Conservation (phyloP, 2,888 invertebrate genomes). For the Cheilosia urbana region DNA sequence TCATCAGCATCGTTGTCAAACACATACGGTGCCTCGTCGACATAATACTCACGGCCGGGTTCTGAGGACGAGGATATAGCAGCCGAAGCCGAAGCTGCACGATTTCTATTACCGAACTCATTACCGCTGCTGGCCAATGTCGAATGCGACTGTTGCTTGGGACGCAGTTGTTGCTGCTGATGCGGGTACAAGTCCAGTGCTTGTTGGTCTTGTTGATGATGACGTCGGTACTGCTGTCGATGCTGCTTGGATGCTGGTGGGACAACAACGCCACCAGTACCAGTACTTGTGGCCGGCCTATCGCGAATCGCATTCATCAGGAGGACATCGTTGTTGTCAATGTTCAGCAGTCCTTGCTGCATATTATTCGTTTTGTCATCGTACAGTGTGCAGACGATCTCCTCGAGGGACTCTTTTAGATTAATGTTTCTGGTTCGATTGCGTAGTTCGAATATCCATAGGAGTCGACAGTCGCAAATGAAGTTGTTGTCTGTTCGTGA, state of each 20-base stretch:
- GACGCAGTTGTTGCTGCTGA: slow-evolving; percentile 53
- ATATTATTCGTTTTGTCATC: slow-evolving; percentile 76
- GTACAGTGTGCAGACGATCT: slow-evolving; percentile 89
- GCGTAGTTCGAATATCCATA: slow-evolving; percentile 90
- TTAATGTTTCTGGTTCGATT: slow-evolving; percentile 90
- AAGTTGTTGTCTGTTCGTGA: slow-evolving; percentile 91
- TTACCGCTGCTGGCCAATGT: slow-evolving; percentile 77
- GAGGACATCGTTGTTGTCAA: slow-evolving; percentile 72
- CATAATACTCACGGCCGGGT: slow-evolving; percentile 74
- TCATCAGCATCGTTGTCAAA: slow-evolving; percentile 61
- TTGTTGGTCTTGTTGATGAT: slow-evolving; percentile 61
- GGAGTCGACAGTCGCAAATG: slow-evolving; percentile 92
- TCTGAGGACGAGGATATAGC: slow-evolving; percentile 55
- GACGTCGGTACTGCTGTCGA: slow-evolving; percentile 69
- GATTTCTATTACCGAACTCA: slow-evolving; percentile 75
- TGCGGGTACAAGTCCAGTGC: slow-evolving; percentile 63
- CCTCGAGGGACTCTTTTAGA: slow-evolving; percentile 88
- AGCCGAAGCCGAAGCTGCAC: slow-evolving; percentile 50
- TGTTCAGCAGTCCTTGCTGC: slow-evolving; percentile 63
- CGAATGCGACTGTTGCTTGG: slow-evolving; percentile 77
- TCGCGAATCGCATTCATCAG: slow-evolving; percentile 73
- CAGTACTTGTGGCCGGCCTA: slow-evolving; percentile 47
- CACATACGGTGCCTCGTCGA: slow-evolving; percentile 76
- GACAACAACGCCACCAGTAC: slow-evolving; percentile 8
- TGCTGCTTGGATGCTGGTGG: slow-evolving; percentile 55